These are phyloP conservation scores for Nibea coibor DNA, from an alignment of 2,113 vertebrate species.

Conservation along the genomic window DNA sequence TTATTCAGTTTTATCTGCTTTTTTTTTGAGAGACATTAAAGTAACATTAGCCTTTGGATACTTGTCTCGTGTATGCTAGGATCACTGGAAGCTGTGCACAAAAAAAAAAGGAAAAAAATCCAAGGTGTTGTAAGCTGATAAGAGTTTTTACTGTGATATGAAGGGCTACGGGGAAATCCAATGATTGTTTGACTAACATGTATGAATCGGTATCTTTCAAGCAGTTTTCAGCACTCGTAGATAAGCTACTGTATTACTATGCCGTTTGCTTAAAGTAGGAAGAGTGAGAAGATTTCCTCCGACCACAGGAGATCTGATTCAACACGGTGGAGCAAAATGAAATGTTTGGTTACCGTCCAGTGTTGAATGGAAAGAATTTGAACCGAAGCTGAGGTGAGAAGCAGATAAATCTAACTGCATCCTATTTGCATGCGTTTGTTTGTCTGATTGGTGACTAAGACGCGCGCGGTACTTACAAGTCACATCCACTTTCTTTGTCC, in stretches of 20 bases:
- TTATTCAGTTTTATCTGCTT: not conserved
- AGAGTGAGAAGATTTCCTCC: slow-evolving; percentile 12
- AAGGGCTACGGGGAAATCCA: slow-evolving; percentile 34
- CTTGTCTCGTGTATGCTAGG: not conserved
- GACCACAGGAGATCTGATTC: slow-evolving; percentile 6
- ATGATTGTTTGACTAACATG: slow-evolving; percentile 45
- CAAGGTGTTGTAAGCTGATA: slow-evolving; percentile 48
- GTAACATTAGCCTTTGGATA: slow-evolving; percentile 10
- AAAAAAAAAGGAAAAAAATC: slow-evolving; percentile 1
- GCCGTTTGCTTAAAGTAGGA: slow-evolving; percentile 18
- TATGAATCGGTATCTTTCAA: slow-evolving; percentile 38
- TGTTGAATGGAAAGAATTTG: slow-evolving; percentile 6
- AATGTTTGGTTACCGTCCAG: not conserved
- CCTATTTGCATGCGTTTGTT: slow-evolving; percentile 37
- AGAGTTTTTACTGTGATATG: not conserved
- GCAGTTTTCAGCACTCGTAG: slow-evolving; percentile 15
- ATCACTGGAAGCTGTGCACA: not conserved
- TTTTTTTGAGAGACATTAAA: not conserved
- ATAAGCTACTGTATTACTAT: slow-evolving; percentile 33
- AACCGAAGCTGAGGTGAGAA: slow-evolving; percentile 31
- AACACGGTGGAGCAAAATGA: not conserved
- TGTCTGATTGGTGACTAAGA: slow-evolving; percentile 35
- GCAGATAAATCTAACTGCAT: slow-evolving; percentile 14
- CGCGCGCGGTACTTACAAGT: slow-evolving; percentile 19
- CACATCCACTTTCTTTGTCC: slow-evolving; percentile 46